Conservation (phyloP, 2,888 invertebrate genomes). For the Tetragnatha montana region DNA sequence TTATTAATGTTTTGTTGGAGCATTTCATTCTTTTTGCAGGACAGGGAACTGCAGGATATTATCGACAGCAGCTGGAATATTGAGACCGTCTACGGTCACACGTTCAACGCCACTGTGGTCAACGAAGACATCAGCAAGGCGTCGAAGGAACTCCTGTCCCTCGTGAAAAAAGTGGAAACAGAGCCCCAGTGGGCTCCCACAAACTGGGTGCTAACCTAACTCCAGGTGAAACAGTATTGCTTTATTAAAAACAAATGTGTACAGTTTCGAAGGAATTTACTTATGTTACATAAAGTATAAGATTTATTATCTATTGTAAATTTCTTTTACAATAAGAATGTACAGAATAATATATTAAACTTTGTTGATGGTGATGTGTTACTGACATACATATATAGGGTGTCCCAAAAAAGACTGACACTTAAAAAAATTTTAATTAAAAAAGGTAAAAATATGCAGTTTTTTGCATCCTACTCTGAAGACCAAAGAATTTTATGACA, state of each 20-base stretch:
- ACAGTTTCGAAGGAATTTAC: slow-evolving; percentile 50
- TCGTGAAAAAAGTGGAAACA: slow-evolving; percentile 89
- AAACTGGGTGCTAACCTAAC: slow-evolving; percentile 81
- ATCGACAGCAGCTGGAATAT: slow-evolving; percentile 89
- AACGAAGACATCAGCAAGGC: slow-evolving; percentile 92
- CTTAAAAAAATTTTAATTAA: not conserved
- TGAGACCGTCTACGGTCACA: slow-evolving; percentile 93
- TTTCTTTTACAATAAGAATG: slow-evolving; percentile 52
- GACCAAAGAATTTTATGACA: not conserved
- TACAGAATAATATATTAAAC: slow-evolving; percentile 38
- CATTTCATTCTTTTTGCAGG: slow-evolving; percentile 80
- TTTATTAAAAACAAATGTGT: not conserved
- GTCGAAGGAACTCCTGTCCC: slow-evolving; percentile 88
- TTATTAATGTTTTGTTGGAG: slow-evolving; percentile 1
- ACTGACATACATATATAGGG: slow-evolving; percentile 16
- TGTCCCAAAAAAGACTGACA: slow-evolving; percentile 2
- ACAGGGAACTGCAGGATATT: slow-evolving; percentile 92
- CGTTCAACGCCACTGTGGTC: slow-evolving; percentile 94
- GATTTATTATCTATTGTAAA: slow-evolving; percentile 35
- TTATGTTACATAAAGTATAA: slow-evolving; percentile 57
- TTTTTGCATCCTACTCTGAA: not conserved
- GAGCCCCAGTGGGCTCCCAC: slow-evolving; percentile 97
- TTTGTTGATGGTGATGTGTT: slow-evolving; percentile 44
- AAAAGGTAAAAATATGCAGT: not conserved
- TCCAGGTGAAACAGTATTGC: slow-evolving; percentile 57